Evolutionary conservation across 2,888 invertebrate species (phyloP).

Genomic region (Dynastes grantii): DNA sequence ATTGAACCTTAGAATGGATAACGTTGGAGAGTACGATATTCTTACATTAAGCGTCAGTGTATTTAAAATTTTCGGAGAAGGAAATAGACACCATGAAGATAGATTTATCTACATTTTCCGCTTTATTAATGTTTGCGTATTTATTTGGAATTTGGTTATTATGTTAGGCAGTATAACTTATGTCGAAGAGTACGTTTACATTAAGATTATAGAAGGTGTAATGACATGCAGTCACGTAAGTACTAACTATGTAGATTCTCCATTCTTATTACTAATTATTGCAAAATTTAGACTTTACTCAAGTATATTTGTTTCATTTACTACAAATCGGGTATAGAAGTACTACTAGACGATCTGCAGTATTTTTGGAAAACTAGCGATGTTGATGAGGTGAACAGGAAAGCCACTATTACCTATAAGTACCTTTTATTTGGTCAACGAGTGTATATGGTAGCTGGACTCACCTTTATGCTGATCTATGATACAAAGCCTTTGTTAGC

Average conservation of each 20-base stretch:
- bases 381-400: neutral
- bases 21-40: neutral
- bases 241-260: neutral
- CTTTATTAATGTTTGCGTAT: constrained; percentile 13
- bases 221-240: constrained; percentile 2
- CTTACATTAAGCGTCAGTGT: neutral
- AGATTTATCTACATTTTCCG: constrained; percentile 6
- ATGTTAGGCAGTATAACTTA: neutral
- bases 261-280: neutral
- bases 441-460: neutral
- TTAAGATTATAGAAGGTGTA: constrained; percentile 1
- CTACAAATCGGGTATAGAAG: constrained; percentile 22
- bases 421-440: neutral
- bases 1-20: neutral
- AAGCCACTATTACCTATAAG: neutral
- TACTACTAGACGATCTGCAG: neutral
- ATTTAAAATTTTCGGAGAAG: neutral
- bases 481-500: neutral
- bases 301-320: constrained; percentile 16
- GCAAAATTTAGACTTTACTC: neutral
- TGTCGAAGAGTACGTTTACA: neutral
- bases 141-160: constrained; percentile 12
- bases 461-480: neutral
- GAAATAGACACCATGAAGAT: neutral
- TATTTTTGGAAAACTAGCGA: neutral